These are phyloP conservation scores for Cettia cetti DNA, from an alignment of 2,113 vertebrate species.

Conservation along the genomic window DNA sequence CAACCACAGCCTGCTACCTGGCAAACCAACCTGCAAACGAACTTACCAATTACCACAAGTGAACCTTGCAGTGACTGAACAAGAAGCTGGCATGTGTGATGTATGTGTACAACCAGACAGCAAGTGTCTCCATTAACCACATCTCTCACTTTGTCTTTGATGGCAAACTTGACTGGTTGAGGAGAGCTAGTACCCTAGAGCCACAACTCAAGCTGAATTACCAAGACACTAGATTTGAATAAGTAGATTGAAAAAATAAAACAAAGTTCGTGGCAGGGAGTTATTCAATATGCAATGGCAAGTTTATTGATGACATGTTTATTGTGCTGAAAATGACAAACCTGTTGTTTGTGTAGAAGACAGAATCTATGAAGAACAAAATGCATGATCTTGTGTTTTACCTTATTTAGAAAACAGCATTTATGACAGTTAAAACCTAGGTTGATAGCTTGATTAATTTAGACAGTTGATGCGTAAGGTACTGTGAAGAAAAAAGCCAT, in stretches of 20 bases:
- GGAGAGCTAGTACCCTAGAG: background rate
- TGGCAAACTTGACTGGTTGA: background rate
- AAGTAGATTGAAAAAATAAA: background rate
- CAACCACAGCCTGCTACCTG: background rate
- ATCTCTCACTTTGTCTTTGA: background rate
- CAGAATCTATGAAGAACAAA: background rate
- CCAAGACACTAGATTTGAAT: background rate
- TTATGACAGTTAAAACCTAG: background rate
- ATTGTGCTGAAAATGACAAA: background rate
- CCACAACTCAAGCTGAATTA: background rate
- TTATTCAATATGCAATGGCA: background rate
- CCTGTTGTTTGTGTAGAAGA: background rate
- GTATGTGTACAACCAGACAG: background rate
- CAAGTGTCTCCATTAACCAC: background rate
- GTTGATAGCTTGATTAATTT: background rate
- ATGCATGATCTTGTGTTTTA: background rate
- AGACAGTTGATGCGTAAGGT: background rate
- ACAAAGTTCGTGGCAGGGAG: background rate
- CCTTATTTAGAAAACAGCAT: background rate
- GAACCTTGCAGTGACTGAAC: background rate
- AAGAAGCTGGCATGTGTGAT: background rate
- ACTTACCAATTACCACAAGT: background rate
- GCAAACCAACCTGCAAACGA: background rate
- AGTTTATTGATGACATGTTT: background rate
- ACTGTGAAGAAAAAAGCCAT: background rate